Evolutionary conservation across 1,140 invertebrate species (phyloP), one percentile per base, ranked within the genome.

Genomic region (Formica exsecta): DNA sequence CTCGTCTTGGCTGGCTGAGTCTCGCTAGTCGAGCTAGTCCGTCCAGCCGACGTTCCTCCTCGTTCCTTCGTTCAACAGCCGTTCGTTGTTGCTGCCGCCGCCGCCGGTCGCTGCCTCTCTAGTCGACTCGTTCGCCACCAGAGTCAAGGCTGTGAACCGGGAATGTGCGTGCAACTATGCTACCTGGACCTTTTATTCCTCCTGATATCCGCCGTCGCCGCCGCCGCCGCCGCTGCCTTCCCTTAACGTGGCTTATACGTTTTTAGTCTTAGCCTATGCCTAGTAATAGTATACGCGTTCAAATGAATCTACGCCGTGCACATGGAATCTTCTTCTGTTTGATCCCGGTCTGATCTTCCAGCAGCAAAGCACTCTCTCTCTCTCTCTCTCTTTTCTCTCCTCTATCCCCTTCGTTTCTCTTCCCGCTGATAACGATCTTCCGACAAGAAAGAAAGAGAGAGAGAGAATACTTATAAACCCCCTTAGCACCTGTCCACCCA

Each of bases 101-200:
- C 73, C 41, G 85, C 32, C 32, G 32, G 90, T 66, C 79, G 68
- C 75, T 81, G 73, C 86, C 62, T 85, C 44, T 81, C 65, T 62
- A 79, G 76, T 84, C 65, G 75, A 65, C 84, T 85, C 90, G 86
- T 88, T 83, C 86, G 61, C 62, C 80, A 68, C 51, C 90, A 86
- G 92, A 95, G 93, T 93, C 93, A 94, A 94, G 93, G 93, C 93
- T 94, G 92, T 93, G 93, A 94, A 94, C 93, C 92, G 89, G 89
- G 93, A 93, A 93, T 94, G 93, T 94, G 94, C 93, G 93, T 94
- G 93, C 94, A 94, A 93, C 93, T 94, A 94, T 94, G 93, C 93
- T 94, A 94, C 92, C 87, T 91, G 92, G 91, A 93, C 89, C 91
- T 93, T 92, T 93, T 94, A 93, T 93, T 93, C 91, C 91, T 92